These are phyloP conservation scores for Xanthia icteritia DNA, from an alignment of 2,888 invertebrate species.

Conservation along the genomic window DNA sequence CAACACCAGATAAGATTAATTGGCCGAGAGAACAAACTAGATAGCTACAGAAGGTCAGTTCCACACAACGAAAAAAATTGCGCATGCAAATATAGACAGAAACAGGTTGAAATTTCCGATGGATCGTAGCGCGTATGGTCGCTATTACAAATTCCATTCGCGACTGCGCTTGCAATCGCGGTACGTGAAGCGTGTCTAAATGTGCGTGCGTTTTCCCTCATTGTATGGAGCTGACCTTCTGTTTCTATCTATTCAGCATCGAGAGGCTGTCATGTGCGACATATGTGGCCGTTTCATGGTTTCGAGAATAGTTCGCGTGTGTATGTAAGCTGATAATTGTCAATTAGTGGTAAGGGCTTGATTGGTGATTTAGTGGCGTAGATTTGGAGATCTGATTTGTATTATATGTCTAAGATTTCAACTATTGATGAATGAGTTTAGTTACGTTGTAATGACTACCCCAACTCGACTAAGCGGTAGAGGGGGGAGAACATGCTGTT, in stretches of 20 bases:
- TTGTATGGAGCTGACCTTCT: slow-evolving; percentile 15
- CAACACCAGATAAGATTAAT: slow-evolving; percentile 56
- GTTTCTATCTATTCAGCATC: not conserved
- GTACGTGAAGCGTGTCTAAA: not conserved
- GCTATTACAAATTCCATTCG: not conserved
- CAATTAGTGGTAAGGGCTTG: slow-evolving; percentile 49
- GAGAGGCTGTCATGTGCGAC: slow-evolving; percentile 31
- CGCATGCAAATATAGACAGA: not conserved
- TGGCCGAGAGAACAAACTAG: slow-evolving; percentile 5
- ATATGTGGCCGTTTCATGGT: slow-evolving; percentile 32
- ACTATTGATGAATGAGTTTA: slow-evolving; percentile 6
- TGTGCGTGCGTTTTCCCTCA: not conserved
- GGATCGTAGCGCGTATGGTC: not conserved
- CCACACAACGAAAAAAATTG: not conserved
- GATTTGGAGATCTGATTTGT: slow-evolving; percentile 23
- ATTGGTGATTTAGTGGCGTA: slow-evolving; percentile 29
- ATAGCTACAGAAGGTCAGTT: slow-evolving; percentile 11
- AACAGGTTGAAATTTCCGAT: not conserved
- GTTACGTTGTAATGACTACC: not conserved
- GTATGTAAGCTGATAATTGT: slow-evolving; percentile 43
- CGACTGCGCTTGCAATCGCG: not conserved
- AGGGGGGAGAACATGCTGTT: not conserved
- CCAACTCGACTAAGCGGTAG: not conserved
- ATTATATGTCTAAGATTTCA: slow-evolving; percentile 13
- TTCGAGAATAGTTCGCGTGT: slow-evolving; percentile 31